Evolutionary conservation across 2,888 invertebrate genomes (phyloP), one percentile per base, ranked within the genome.

Genomic region (Mystacides longicornis): DNA sequence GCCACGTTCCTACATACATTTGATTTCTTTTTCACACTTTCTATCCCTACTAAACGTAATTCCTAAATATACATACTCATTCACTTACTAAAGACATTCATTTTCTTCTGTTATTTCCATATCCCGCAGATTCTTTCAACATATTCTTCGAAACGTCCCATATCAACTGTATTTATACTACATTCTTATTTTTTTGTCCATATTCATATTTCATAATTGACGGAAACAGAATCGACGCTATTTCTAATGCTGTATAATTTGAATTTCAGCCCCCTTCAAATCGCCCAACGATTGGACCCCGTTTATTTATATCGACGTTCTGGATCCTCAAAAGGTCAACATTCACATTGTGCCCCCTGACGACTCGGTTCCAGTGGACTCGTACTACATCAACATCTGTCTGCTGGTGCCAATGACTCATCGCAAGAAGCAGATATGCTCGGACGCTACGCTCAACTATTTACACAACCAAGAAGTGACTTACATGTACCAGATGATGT

Each of bases 291-390:
- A 55, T 18, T 57, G 52, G 49, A 23, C 27, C 7, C 58, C 60
- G 3, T 60, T 60, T 54, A 37, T 60, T 19, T 60, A 60, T 51
- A 42, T 60, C 47, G 49, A 55, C 37, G 23, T 55, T 19, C 42
- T 52, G 37, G 45, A 58, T 47, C 23, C 45, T 9, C 20, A 46
- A 27, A 46, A 49, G 20, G 23, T 54, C 2, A 16, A 51, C 22
- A 31, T 58, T 22, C 53, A 56, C 31, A 52, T 56, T 23, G 49
- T 55, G 4, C 50, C 49, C 19, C 54, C 49, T 2, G 47, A 52
- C 42, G 22, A 53, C 20, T 22, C 18, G 27, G n/a, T 53, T 18
- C 20, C 22, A 21, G 49, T 48, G 7, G 37, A 53, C 14, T 20
- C 11, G 16, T 53, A 53, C 23, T 31, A 31, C 16, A 23, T 53